Conservation (phyloP, 2,888 invertebrate genomes). For the Fragum sueziense region DNA sequence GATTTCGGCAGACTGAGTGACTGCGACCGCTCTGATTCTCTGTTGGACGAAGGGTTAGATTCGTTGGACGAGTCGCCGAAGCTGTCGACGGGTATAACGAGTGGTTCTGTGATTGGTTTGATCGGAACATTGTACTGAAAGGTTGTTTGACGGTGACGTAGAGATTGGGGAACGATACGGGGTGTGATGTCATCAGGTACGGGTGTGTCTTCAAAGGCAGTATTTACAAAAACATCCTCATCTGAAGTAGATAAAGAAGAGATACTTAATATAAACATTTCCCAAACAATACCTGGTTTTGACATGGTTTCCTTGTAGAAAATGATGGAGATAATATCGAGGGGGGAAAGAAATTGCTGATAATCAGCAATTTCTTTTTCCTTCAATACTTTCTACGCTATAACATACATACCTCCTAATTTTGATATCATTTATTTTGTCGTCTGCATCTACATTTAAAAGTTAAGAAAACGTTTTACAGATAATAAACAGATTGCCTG, state of each 20-base stretch:
- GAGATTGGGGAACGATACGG: conserved; percentile 10
- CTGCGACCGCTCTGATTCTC: not conserved
- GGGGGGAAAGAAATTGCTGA: too few relatives aligned
- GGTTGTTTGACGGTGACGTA: conserved; percentile 1
- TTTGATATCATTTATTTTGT: too few relatives aligned
- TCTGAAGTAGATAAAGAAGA: conserved; percentile 1
- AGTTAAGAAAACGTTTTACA: too few relatives aligned
- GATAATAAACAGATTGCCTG: too few relatives aligned
- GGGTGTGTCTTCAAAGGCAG: conserved; percentile 9
- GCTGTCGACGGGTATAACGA: conserved; percentile 41
- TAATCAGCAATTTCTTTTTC: too few relatives aligned
- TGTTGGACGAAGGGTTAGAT: conserved; percentile 10
- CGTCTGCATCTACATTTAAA: too few relatives aligned
- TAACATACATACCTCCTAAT: too few relatives aligned
- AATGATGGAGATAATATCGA: too few relatives aligned
- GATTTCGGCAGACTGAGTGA: conserved; percentile 7
- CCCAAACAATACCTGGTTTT: too few relatives aligned
- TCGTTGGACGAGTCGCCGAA: conserved; percentile 30
- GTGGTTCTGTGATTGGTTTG: conserved; percentile 23
- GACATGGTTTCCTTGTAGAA: too few relatives aligned
- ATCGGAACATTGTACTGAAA: not conserved
- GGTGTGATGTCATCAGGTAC: conserved; percentile 1
- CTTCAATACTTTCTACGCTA: too few relatives aligned
- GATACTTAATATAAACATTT: too few relatives aligned
- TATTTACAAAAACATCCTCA: conserved; percentile 18